phyloP scores from a whole-genome alignment of 2,113 vertebrate genomes.

The Oryzias woworae region DNA sequence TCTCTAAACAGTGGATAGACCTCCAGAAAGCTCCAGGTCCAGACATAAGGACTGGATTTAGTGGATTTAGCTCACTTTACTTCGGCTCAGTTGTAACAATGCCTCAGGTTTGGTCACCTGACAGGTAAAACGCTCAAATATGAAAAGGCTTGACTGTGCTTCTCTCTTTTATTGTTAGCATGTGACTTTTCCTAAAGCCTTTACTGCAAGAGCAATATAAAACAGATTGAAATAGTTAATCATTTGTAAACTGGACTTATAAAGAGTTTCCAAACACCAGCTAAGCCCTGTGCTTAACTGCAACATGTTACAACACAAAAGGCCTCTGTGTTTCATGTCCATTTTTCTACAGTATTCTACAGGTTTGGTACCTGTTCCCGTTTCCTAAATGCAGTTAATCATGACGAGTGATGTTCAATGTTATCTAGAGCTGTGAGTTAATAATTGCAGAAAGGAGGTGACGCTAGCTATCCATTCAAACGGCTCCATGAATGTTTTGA shows the following conservation, averaged over 20 bases:
- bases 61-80: slow-evolving; percentile 6
- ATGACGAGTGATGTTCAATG: slow-evolving; percentile 6
- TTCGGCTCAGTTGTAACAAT: not conserved
- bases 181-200: slow-evolving; percentile 10
- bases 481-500: slow-evolving; percentile 42
- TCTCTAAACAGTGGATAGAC: slow-evolving; percentile 34
- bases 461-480: slow-evolving; percentile 36
- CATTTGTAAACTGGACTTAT: slow-evolving; percentile 19
- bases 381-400: slow-evolving; percentile 6
- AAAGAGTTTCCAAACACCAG: not conserved
- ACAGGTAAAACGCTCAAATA: not conserved
- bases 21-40: slow-evolving; percentile 34
- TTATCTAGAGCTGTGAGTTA: slow-evolving; percentile 24
- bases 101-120: not conserved
- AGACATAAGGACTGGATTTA: not conserved
- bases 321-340: not conserved
- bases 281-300: not conserved
- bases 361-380: not conserved
- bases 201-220: slow-evolving; percentile 7
- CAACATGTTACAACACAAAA: not conserved
- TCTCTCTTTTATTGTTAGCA: slow-evolving; percentile 11
- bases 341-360: not conserved
- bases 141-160: not conserved
- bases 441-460: slow-evolving; percentile 28
- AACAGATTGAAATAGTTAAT: slow-evolving; percentile 26